Evolutionary conservation across 2,888 invertebrate species (phyloP), one percentile per base, ranked within the genome.

Genomic region (Lissonota sp.): DNA sequence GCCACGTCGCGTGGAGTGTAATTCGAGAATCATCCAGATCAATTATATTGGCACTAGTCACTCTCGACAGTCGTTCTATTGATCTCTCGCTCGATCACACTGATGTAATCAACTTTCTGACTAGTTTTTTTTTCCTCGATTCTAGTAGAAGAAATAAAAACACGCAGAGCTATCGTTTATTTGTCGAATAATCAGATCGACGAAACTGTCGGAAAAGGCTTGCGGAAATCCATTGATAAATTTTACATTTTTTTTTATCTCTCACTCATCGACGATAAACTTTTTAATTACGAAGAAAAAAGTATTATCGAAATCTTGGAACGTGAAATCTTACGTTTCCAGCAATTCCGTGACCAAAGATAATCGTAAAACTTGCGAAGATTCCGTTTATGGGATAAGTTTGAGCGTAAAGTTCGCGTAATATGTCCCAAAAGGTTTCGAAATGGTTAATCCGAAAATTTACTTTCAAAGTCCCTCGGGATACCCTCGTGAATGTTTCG

Each of bases 371-470:
- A 67, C 42, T 67, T 67, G 16, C 42, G n/a, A 12, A 10, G n/a
- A 49, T 10, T 7, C n/a, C 42, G 12, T 42, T 39, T 67, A 55
- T 42, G 16, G 42, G 42, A 55, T 55, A 67, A 67, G 53, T 67
- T 67, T 5, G 26, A 67, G 16, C 55, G 53, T 67, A 42, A 67
- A 67, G 42, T 55, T 67, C 44, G 42, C n/a, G 42, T 44, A 67
- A 67, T 55, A 55, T 42, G 39, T 71, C 60, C 71, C 71, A n/a
- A 16, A 60, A 60, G 58, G 58, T 71, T 71, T 51, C 71, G 51
- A 51, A 60, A 62, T 71, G 60, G 60, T 60, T 49, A 51, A 51
- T 51, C 16, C 40, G 40, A 39, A 51, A 60, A 71, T 71, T 71
- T 71, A 60, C 60, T 60, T 60, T 40, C 71, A 46, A 60, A 60